These are phyloP conservation scores for Boloria selene DNA, from an alignment of 2,888 invertebrate species.

Conservation along the genomic window DNA sequence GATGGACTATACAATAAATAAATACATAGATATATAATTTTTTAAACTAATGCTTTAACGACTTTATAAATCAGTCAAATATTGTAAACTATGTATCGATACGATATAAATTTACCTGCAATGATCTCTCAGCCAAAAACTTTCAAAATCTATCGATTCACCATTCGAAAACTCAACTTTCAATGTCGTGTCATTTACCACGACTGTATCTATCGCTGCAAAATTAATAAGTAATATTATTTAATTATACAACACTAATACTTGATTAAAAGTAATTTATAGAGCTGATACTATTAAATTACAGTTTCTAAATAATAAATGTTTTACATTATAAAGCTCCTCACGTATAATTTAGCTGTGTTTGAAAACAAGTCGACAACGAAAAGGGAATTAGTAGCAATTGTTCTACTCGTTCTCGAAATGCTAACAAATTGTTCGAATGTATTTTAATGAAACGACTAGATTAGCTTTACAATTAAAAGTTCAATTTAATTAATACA, in stretches of 20 bases:
- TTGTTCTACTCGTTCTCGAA: constrained; percentile 13
- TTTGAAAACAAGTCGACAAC: constrained; percentile 21
- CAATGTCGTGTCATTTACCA: constrained; percentile 45
- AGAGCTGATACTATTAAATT: constrained; percentile 5
- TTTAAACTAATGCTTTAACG: no score
- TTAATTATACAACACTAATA: no score
- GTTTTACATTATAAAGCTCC: constrained; percentile 4
- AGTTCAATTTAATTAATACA: no score
- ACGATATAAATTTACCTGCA: constrained; percentile 70
- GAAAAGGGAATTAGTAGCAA: constrained; percentile 17
- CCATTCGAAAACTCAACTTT: constrained; percentile 53
- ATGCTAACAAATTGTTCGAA: constrained; percentile 6
- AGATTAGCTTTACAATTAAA: no score
- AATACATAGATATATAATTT: no score
- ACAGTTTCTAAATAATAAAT: background rate
- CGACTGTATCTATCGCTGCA: constrained; percentile 25
- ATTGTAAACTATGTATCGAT: constrained; percentile 4
- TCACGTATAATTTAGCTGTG: constrained; percentile 21
- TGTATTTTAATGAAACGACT: background rate
- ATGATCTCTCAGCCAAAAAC: constrained; percentile 83
- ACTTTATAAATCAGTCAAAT: no score
- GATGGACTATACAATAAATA: no score
- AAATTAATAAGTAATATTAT: background rate
- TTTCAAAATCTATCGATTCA: constrained; percentile 60
- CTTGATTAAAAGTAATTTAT: constrained; percentile 1